Base-by-base conservation (phyloP, 1,140 invertebrate species). In the Solen grandis region DNA sequence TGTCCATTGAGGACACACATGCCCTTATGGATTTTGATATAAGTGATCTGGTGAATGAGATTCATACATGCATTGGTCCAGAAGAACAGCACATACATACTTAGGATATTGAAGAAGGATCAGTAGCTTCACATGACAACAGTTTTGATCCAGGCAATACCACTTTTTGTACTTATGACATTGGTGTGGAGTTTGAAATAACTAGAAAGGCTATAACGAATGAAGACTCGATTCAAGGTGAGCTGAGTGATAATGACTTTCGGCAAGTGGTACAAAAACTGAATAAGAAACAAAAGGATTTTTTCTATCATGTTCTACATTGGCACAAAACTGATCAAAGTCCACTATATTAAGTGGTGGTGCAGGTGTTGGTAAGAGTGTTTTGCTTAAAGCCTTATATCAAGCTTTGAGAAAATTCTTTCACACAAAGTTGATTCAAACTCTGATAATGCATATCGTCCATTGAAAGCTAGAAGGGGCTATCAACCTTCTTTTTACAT, bases 291-390 rank as follows among this genome's bases (percentile, higher is more conserved):
- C 66, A 69, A 22, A 8, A 41, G 10, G 41, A 33, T 19, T 25
- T 69, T 13, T 69, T 69, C 41, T 52, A 69, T 35, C 35, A 66
- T 72, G 13, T 57, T 41, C 54, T 70, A 2, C 16, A 3, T 25
- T 25, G 8, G 29, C 36, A 22, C 22, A 33, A 38, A 41, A 8
- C 2, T 35, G 19, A 10, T 31, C 14, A 50, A 2, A 55, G 16
- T 46, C 27, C 22, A 41, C 22, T 25, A 13, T 69, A 50, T 31
- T 73, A 5, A 41, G 29, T 59, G 80, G 80, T 35, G 80, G 80
- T 36, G 80, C 80, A 16, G 80, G 80, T 13, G 74, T 78, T 2
- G 81, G 75, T 14, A 82, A 82, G 33, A 68, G 54, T 29, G 29
- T 57, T 14, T 31, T 77, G 14, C 38, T 62, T 0, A 54, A 16